These are phyloP conservation scores for Spea bombifrons DNA, from an alignment of 2,113 vertebrate genomes.

Conservation along the genomic window DNA sequence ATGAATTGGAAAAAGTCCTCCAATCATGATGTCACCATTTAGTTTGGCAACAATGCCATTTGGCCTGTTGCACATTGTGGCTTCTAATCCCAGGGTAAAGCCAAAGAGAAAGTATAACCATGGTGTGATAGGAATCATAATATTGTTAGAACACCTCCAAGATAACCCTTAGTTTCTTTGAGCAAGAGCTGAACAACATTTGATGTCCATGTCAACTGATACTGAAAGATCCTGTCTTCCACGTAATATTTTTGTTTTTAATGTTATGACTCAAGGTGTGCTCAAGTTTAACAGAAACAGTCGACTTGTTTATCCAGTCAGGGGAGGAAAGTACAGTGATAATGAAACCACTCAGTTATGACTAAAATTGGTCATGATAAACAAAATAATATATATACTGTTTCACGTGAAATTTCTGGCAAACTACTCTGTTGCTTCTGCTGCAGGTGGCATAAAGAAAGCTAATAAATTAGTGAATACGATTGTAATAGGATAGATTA, in stretches of 20 bases:
- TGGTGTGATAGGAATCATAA: background rate
- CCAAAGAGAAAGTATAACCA: background rate
- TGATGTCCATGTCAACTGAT: background rate
- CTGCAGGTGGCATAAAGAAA: too few relatives aligned
- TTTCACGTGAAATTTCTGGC: too few relatives aligned
- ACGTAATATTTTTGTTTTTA: background rate
- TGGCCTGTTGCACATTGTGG: background rate
- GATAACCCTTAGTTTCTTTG: background rate
- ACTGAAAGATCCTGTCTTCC: background rate
- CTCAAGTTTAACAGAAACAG: too few relatives aligned
- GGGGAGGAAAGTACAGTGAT: too few relatives aligned
- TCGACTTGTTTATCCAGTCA: too few relatives aligned
- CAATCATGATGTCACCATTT: constrained; percentile 60
- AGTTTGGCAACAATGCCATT: background rate
- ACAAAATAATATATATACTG: too few relatives aligned
- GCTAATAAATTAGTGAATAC: too few relatives aligned
- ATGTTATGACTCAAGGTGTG: too few relatives aligned
- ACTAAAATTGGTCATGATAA: too few relatives aligned
- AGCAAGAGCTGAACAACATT: background rate
- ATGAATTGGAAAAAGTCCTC: constrained; percentile 57
- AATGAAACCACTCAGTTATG: too few relatives aligned
- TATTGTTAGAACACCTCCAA: background rate
- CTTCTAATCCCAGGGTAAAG: background rate
- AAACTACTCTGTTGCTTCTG: too few relatives aligned
- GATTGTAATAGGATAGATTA: too few relatives aligned